Percentiles rank a stretch among this genome's conserved stretches.
Evolutionary conservation across 2,797 vertebrate species (phyloP).

Genomic region (Chaenodraco wilsoni): DNA sequence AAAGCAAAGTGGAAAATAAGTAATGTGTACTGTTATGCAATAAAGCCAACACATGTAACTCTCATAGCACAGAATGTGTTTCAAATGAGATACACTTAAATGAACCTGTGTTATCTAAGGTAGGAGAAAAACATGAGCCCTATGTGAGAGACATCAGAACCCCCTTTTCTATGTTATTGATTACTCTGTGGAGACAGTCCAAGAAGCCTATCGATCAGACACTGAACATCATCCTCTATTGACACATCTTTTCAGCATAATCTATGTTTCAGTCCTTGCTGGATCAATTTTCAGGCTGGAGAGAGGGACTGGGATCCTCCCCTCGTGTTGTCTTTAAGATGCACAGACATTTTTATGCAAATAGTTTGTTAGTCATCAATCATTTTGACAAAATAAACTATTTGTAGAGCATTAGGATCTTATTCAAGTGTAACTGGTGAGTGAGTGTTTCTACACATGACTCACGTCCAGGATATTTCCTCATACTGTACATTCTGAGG

Average conservation of each 20-base stretch:
- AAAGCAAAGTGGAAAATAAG: constrained; percentile 35
- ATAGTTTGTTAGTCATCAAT: neutral
- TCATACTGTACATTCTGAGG: constrained; percentile 17
- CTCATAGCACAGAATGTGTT: neutral
- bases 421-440: neutral
- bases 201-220: constrained; percentile 32
- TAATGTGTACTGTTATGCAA: neutral
- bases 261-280: constrained; percentile 1
- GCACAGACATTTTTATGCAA: neutral
- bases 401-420: too few relatives aligned
- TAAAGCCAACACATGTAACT: neutral
- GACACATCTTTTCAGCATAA: constrained; percentile 16
- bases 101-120: neutral
- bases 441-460: neutral
- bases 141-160: constrained; percentile 28
- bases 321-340: neutral
- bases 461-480: constrained; percentile 42
- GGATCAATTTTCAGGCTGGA: neutral
- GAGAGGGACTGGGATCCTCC: neutral
- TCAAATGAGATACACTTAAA: neutral
- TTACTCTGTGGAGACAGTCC: constrained; percentile 19
- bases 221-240: constrained; percentile 4
- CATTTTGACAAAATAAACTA: neutral
- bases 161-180: constrained; percentile 35
- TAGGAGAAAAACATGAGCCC: constrained; percentile 20